Evolutionary conservation across 2,797 vertebrate genomes (phyloP).

Genomic region (Malacoraja senta): DNA sequence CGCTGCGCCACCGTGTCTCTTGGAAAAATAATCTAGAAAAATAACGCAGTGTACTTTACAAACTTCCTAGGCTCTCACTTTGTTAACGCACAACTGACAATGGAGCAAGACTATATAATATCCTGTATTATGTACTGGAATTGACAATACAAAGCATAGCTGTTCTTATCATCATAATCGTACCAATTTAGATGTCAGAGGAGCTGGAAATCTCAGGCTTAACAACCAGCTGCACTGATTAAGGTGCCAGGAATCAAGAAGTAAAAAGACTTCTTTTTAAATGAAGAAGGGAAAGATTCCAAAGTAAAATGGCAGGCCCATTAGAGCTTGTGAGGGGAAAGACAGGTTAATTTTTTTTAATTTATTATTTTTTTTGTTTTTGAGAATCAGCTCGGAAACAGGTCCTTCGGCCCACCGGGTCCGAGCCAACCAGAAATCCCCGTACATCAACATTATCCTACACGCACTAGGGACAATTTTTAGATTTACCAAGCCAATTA

Average conservation of each 20-base stretch:
- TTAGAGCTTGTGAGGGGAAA: background rate
- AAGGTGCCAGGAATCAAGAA: background rate
- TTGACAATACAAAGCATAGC: background rate
- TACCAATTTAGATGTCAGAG: conserved; percentile 6
- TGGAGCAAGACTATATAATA: conserved; percentile 6
- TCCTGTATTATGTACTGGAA: background rate
- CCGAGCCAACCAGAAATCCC: too few species aligned
- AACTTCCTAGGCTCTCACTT: background rate
- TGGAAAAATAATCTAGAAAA: background rate
- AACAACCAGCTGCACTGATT: background rate
- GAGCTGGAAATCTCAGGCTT: background rate
- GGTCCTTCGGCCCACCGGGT: too few species aligned
- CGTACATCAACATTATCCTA: too few species aligned
- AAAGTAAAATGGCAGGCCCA: background rate
- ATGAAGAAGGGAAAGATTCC: background rate
- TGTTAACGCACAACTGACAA: background rate
- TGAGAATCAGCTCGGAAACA: too few species aligned
- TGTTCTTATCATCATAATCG: background rate
- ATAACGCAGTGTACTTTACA: background rate
- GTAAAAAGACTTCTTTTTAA: background rate
- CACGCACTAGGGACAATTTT: too few species aligned
- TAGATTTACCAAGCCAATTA: too few species aligned
- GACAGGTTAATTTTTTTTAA: background rate
- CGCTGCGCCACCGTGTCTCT: too few species aligned
- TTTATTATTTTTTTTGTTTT: too few species aligned